Conservation (phyloP, 2,797 vertebrate genomes). For the Gadopsis marmoratus region DNA sequence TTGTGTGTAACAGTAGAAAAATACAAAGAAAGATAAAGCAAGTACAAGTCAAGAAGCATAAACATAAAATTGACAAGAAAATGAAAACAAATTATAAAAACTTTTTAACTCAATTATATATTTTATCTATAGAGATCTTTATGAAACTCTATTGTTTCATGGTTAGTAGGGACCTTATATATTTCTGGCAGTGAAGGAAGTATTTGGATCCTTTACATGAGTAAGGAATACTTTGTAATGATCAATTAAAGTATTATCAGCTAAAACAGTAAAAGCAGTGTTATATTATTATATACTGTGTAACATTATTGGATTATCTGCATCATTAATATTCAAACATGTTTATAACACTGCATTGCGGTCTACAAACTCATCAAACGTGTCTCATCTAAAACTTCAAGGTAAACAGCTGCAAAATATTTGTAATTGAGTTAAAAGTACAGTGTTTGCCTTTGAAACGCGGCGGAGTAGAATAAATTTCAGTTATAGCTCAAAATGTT, state of each 20-base stretch:
- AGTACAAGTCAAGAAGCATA: too few species aligned
- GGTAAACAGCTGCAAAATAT: not conserved
- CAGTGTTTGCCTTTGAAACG: not conserved
- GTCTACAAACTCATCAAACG: not conserved
- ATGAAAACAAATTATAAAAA: too few species aligned
- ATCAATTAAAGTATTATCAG: not conserved
- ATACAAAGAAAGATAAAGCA: too few species aligned
- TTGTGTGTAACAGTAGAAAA: too few species aligned
- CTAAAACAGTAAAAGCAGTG: not conserved
- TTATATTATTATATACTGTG: not conserved
- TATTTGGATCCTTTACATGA: not conserved
- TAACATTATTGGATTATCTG: not conserved
- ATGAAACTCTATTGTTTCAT: not conserved
- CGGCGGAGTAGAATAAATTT: not conserved
- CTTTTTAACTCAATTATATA: not conserved
- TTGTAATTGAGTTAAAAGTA: not conserved
- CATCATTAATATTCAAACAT: too few species aligned
- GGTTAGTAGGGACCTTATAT: not conserved
- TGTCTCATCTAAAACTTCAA: not conserved
- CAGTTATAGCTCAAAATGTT: not conserved
- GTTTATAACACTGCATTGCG: not conserved
- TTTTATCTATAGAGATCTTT: not conserved
- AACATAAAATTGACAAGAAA: too few species aligned
- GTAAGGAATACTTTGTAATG: not conserved
- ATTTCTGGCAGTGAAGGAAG: not conserved